Evolutionary conservation across 2,888 invertebrate species (phyloP).

Genomic region (Diarsia dahlii): DNA sequence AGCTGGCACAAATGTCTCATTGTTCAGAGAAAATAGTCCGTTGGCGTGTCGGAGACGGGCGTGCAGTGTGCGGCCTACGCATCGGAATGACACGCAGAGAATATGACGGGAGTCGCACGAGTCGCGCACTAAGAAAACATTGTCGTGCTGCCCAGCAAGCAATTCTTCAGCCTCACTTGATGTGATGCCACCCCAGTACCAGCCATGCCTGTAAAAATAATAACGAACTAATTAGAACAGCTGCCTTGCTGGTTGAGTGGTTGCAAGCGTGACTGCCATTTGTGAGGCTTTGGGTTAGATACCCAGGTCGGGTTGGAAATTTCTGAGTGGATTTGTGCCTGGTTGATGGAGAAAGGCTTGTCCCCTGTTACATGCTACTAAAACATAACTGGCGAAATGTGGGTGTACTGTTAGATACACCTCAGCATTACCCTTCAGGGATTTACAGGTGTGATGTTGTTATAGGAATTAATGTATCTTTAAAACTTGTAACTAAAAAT

Average conservation of each 20-base stretch:
- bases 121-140: constrained; percentile 94
- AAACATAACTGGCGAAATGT: no score
- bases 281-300: no score
- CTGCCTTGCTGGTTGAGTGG: neutral
- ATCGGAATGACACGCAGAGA: constrained; percentile 93
- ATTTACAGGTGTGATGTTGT: neutral
- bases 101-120: constrained; percentile 93
- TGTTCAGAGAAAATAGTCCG: constrained; percentile 92
- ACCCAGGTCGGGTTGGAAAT: no score
- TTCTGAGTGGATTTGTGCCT: no score
- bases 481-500: neutral
- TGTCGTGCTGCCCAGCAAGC: constrained; percentile 92
- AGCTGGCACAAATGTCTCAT: constrained; percentile 90
- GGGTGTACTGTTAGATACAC: no score
- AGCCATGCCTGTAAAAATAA: constrained; percentile 87
- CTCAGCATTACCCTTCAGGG: neutral
- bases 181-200: constrained; percentile 95
- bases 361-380: no score
- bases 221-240: neutral
- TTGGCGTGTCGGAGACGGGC: constrained; percentile 93
- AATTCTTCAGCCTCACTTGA: constrained; percentile 93
- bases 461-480: neutral
- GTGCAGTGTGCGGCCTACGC: constrained; percentile 93
- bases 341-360: no score
- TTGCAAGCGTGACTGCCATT: no score